Base-by-base conservation (phyloP, 2,888 invertebrate species). In the Helicoverpa assulta region DNA sequence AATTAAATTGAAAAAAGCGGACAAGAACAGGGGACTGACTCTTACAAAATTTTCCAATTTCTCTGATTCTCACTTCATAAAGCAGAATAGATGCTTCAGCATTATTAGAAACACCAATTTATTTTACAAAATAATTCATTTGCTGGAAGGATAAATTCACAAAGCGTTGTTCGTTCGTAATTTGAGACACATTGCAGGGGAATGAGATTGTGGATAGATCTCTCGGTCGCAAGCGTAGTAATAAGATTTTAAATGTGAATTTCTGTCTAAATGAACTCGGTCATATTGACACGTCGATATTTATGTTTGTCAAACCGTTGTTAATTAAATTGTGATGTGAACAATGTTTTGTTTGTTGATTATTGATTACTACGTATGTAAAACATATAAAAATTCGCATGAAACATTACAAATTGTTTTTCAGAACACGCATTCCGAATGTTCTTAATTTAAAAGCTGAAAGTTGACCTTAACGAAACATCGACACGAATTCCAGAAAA, bases 231-330 rank as follows among this genome's bases (percentile, higher is more conserved):
- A 78, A 84, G 84, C 81, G 80, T 77, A 75, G 89, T 90, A 93
- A 93, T 93, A 93, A 92, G 89, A 92, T 92, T 93, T 92, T 91
- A 90, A 92, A 93, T 90, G 92, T 88, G 90, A 86, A 89, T 87
- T 90, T 91, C 88, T 87, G 86, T 88, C 86, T 86, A 90, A 92
- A 92, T 90, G 89, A 91, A 91, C 86, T 88, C 77, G 70, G 79
- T 83, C 65, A 82, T 83, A 88, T 89, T 83, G 88, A 78, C 85
- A 81, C 76, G 73, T 71, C 78, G 67, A 69, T 81, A 85, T 86
- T 84, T 86, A 82, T 82, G 83, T 84, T 69, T 73, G 74, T 73
- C 71, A 73, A 78, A 62, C 75, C 56, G 71, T 80, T 77, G 81
- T 82, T 80, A 81, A 80, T 83, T 82, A 77, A 84, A 76, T 75